These are phyloP conservation scores for Drosophila elegans DNA, from an alignment of 1,140 invertebrate species.

Conservation along the genomic window DNA sequence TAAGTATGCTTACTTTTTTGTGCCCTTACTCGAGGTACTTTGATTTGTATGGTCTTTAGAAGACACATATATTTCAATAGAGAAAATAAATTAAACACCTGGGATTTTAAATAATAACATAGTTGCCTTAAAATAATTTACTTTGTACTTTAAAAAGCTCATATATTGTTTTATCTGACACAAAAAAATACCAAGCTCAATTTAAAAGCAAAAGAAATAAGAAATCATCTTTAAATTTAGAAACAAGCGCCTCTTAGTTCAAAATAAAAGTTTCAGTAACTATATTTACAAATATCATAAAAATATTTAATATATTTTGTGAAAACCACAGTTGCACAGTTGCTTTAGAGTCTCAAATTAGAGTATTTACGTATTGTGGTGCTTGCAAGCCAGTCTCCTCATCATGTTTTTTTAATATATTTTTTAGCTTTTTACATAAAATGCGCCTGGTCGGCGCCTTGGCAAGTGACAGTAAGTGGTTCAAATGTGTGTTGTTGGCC, in stretches of 20 bases:
- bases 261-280: no score
- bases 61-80: neutral
- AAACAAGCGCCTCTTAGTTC: no score
- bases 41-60: no score
- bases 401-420: conserved; percentile 5
- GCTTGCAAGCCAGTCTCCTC: neutral
- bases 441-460: conserved; percentile 46
- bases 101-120: no score
- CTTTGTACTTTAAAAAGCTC: no score
- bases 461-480: conserved; percentile 58
- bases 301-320: no score
- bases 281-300: no score
- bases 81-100: neutral
- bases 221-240: no score
- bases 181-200: no score
- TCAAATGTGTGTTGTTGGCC: conserved; percentile 44
- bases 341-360: neutral
- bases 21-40: neutral
- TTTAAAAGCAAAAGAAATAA: no score
- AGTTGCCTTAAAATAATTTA: no score
- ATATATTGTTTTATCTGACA: no score
- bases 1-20: neutral
- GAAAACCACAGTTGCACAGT: neutral
- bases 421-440: conserved; percentile 37
- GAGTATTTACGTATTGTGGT: neutral